These are phyloP conservation scores for Neocrepidodera transversa DNA, from an alignment of 2,888 invertebrate species.

Conservation along the genomic window DNA sequence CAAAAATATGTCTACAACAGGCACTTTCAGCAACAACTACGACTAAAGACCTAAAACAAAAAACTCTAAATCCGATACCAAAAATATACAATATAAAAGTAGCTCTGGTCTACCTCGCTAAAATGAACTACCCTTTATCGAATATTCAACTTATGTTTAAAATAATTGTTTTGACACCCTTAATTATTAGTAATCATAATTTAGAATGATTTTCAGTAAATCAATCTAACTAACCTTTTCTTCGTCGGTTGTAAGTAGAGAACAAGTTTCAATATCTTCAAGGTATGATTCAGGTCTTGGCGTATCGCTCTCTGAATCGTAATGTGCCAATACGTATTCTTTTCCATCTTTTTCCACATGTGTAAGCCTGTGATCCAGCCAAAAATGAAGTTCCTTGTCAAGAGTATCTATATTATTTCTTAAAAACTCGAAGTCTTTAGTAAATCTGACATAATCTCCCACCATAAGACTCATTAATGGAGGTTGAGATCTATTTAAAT, in stretches of 20 bases:
- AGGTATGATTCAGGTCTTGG: slow-evolving; percentile 78
- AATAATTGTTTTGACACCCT: too few species aligned
- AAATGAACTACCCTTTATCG: too few species aligned
- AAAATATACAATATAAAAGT: too few species aligned
- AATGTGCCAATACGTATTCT: slow-evolving; percentile 67
- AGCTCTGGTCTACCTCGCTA: too few species aligned
- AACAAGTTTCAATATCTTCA: slow-evolving; percentile 68
- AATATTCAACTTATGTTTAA: too few species aligned
- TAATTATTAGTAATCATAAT: too few species aligned
- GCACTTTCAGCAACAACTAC: too few species aligned
- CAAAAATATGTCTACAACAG: too few species aligned
- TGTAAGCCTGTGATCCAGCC: slow-evolving; percentile 67
- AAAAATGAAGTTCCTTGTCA: slow-evolving; percentile 71
- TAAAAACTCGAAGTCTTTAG: slow-evolving; percentile 71
- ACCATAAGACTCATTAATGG: slow-evolving; percentile 79
- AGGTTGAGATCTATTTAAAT: slow-evolving; percentile 68
- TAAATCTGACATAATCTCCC: slow-evolving; percentile 58
- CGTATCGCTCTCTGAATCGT: slow-evolving; percentile 68
- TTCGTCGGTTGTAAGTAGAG: slow-evolving; percentile 36
- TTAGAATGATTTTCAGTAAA: too few species aligned
- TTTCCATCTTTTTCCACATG: slow-evolving; percentile 62
- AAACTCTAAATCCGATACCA: too few species aligned
- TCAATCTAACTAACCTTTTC: slow-evolving; percentile 31
- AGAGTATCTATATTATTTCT: slow-evolving; percentile 65
- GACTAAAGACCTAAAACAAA: too few species aligned